These are phyloP conservation scores for Cepaea nemoralis DNA, from an alignment of 1,140 invertebrate genomes.

Conservation along the genomic window DNA sequence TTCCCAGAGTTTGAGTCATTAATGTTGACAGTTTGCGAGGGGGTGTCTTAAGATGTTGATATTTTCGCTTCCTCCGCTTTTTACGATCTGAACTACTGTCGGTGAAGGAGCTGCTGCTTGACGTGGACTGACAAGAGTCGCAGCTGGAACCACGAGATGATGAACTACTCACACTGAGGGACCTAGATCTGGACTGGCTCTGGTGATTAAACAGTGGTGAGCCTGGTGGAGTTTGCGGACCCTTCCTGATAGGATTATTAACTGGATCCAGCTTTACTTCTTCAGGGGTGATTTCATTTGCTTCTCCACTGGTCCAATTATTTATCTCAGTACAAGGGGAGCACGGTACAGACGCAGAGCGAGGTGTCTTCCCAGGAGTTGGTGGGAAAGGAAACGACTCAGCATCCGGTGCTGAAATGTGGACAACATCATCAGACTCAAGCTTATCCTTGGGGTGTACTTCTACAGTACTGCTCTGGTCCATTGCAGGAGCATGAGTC, in stretches of 20 bases:
- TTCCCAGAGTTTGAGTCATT: background rate
- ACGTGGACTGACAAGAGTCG: slow-evolving; percentile 17
- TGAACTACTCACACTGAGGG: background rate
- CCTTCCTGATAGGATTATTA: background rate
- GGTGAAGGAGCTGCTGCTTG: slow-evolving; percentile 9
- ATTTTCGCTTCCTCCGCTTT: background rate
- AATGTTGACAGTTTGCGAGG: slow-evolving; percentile 26
- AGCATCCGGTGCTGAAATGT: background rate
- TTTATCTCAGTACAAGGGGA: background rate
- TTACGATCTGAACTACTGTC: slow-evolving; percentile 31
- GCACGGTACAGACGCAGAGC: background rate
- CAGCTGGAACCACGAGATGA: slow-evolving; percentile 32
- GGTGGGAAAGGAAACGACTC: slow-evolving; percentile 24
- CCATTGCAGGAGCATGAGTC: background rate
- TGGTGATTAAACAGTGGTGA: slow-evolving; percentile 26
- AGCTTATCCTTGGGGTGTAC: background rate
- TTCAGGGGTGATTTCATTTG: background rate
- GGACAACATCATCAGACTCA: background rate
- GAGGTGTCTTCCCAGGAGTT: slow-evolving; percentile 25
- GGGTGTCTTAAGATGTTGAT: slow-evolving; percentile 3
- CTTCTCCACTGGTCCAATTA: background rate
- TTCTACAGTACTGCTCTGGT: background rate
- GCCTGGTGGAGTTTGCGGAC: slow-evolving; percentile 30
- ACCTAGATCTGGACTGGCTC: slow-evolving; percentile 9
- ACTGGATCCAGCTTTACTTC: background rate